Percentiles rank a stretch among this genome's conserved stretches.
These are phyloP conservation scores for Anthrax anthrax DNA, from an alignment of 2,888 invertebrate genomes.

Conservation along the genomic window DNA sequence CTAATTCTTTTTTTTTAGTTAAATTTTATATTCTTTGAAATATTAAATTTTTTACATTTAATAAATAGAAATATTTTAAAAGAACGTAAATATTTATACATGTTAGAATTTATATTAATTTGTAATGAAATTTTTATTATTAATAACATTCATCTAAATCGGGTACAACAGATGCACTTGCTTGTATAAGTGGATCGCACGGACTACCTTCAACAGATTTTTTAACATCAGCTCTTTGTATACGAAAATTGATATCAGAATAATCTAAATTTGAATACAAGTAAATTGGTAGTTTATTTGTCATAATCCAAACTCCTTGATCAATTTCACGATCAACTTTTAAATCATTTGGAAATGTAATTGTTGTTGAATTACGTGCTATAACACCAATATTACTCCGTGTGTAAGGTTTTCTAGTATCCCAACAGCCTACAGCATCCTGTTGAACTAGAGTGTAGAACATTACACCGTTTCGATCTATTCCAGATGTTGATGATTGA, in stretches of 20 bases:
- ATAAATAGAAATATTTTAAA: too few species aligned
- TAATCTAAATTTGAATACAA: slow-evolving; percentile 48
- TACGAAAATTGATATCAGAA: slow-evolving; percentile 56
- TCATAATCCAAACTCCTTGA: slow-evolving; percentile 62
- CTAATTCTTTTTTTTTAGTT: background rate
- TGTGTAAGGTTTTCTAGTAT: slow-evolving; percentile 53
- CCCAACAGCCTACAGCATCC: slow-evolving; percentile 69
- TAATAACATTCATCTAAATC: slow-evolving; percentile 11
- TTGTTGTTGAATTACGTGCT: slow-evolving; percentile 43
- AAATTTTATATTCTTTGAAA: background rate
- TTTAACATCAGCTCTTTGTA: slow-evolving; percentile 49
- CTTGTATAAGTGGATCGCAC: slow-evolving; percentile 48
- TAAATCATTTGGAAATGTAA: slow-evolving; percentile 69
- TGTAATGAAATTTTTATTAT: background rate
- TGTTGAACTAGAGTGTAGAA: slow-evolving; percentile 64
- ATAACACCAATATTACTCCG: slow-evolving; percentile 47
- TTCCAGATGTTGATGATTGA: slow-evolving; percentile 59
- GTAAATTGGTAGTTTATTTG: slow-evolving; percentile 60
- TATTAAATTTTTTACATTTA: too few species aligned
- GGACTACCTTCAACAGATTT: slow-evolving; percentile 50
- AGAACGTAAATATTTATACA: too few species aligned
- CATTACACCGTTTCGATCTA: slow-evolving; percentile 54
- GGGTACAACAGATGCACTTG: slow-evolving; percentile 5
- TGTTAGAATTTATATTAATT: too few species aligned
- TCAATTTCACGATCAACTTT: slow-evolving; percentile 51